These are phyloP conservation scores for Venustoraphidia nigricollis DNA, from an alignment of 2,888 invertebrate genomes.

Conservation along the genomic window DNA sequence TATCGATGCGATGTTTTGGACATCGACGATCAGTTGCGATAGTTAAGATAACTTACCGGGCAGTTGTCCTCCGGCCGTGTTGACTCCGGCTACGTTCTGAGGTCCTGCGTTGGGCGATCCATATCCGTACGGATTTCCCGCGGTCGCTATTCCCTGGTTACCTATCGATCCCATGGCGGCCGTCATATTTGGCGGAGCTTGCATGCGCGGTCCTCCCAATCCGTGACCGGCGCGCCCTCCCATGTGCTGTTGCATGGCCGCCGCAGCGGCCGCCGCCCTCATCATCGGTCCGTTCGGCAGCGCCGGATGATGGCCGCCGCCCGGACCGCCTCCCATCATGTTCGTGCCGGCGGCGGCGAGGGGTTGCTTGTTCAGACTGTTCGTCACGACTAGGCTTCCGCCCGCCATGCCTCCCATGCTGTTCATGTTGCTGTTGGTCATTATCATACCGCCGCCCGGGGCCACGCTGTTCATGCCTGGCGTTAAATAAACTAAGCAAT, in stretches of 20 bases:
- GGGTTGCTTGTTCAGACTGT: conserved; percentile 59
- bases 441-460: conserved; percentile 54
- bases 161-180: conserved; percentile 11
- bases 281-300: conserved; percentile 71
- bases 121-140: conserved; percentile 35
- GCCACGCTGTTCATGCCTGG: conserved; percentile 51
- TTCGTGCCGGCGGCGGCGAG: conserved; percentile 34
- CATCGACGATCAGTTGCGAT: no score
- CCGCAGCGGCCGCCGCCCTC: conserved; percentile 30
- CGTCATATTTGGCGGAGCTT: conserved; percentile 36
- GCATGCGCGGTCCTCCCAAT: conserved; percentile 42
- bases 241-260: conserved; percentile 29
- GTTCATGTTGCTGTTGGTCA: conserved; percentile 60
- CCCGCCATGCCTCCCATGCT: conserved; percentile 53
- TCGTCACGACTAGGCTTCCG: conserved; percentile 55
- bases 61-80: conserved; percentile 18
- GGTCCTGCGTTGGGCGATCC: conserved; percentile 36
- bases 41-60: conserved; percentile 9
- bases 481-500: conserved; percentile 12
- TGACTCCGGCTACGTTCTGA: conserved; percentile 21
- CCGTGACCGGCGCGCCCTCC: conserved; percentile 30
- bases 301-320: conserved; percentile 31
- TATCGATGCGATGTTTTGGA: no score
- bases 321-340: conserved; percentile 45
- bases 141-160: conserved; percentile 13